phyloP scores from a whole-genome alignment of 2,888 invertebrate genomes.

The Aquatica leii region DNA sequence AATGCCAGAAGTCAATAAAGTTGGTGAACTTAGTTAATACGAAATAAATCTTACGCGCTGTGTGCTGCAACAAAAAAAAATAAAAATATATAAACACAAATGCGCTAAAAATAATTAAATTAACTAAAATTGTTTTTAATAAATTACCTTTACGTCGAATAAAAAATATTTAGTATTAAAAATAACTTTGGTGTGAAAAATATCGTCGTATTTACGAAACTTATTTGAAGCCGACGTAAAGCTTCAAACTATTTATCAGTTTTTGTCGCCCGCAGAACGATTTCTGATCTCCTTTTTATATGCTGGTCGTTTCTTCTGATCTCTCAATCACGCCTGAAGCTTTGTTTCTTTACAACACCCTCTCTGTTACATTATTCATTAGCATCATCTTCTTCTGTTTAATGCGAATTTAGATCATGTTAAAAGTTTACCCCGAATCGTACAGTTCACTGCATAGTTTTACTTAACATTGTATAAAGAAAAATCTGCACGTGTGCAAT shows the following conservation, averaged over 20 bases:
- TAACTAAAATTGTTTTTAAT: no score
- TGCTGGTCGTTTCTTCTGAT: conserved; percentile 60
- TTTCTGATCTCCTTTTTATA: conserved; percentile 63
- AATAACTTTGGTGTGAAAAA: no score
- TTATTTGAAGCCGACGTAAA: conserved; percentile 53
- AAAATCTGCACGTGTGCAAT: conserved; percentile 1
- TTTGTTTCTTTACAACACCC: conserved; percentile 61
- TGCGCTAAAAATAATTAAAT: no score
- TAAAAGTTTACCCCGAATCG: conserved; percentile 23
- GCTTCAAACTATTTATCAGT: conserved; percentile 61
- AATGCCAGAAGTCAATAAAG: no score
- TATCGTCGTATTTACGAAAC: conserved; percentile 34
- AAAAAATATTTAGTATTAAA: no score
- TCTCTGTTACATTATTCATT: conserved; percentile 62
- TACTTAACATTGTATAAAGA: conserved; percentile 7
- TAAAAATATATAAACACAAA: no score
- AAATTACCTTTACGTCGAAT: no score
- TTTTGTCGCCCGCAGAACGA: conserved; percentile 61
- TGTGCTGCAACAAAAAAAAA: no score
- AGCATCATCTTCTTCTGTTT: conserved; percentile 45
- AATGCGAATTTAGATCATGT: conserved; percentile 36
- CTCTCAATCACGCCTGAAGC: conserved; percentile 61
- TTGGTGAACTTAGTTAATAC: no score
- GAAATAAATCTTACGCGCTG: no score
- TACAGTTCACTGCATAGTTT: neutral